These are phyloP conservation scores for Eilema caniola DNA, from an alignment of 2,888 invertebrate species.

Conservation along the genomic window DNA sequence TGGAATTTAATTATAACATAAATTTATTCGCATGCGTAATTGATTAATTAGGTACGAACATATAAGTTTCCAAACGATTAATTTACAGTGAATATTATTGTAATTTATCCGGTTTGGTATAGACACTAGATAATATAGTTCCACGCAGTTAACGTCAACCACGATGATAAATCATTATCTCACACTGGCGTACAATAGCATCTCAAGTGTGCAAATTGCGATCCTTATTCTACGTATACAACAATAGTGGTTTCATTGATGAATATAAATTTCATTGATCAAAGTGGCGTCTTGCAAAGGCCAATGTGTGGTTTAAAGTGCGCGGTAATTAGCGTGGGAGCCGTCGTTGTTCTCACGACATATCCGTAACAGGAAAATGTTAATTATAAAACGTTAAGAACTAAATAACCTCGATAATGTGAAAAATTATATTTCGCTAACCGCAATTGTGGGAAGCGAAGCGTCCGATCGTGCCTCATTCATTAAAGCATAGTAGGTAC, in stretches of 20 bases:
- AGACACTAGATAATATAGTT: slow-evolving; percentile 30
- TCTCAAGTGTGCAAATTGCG: slow-evolving; percentile 54
- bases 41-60: slow-evolving; percentile 12
- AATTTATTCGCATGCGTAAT: slow-evolving; percentile 14
- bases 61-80: slow-evolving; percentile 9
- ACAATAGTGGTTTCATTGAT: slow-evolving; percentile 74
- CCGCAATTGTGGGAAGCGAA: slow-evolving; percentile 15
- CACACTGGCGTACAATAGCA: slow-evolving; percentile 54
- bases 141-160: slow-evolving; percentile 36
- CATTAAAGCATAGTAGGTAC: neutral
- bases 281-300: slow-evolving; percentile 61
- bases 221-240: slow-evolving; percentile 58
- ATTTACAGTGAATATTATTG: slow-evolving; percentile 15
- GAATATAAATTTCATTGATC: slow-evolving; percentile 77
- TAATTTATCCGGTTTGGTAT: slow-evolving; percentile 23
- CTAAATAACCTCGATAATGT: slow-evolving; percentile 49
- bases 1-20: slow-evolving; percentile 6
- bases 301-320: slow-evolving; percentile 68
- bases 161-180: slow-evolving; percentile 46
- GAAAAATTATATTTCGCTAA: slow-evolving; percentile 35
- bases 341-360: slow-evolving; percentile 74
- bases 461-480: neutral
- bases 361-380: slow-evolving; percentile 72
- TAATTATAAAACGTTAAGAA: slow-evolving; percentile 65
- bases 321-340: slow-evolving; percentile 80